Conservation (phyloP, 1,140 invertebrate species). For the Lepidurus packardi region DNA sequence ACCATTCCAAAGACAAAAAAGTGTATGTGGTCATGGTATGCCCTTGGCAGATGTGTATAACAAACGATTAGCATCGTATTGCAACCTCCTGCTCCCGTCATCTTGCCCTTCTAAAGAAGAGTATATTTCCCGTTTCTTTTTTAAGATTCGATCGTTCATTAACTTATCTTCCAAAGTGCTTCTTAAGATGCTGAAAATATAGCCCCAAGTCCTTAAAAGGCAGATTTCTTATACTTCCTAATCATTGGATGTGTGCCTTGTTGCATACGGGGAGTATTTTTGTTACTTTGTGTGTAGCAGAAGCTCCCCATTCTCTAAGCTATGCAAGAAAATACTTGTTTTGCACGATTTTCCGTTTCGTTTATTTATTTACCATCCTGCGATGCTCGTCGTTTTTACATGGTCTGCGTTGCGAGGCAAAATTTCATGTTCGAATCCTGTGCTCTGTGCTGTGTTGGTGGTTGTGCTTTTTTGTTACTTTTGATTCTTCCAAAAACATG, state of each 20-base stretch:
- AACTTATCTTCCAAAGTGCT: constrained; percentile 10
- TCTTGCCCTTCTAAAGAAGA: background rate
- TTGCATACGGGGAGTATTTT: background rate
- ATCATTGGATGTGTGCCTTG: constrained; percentile 4
- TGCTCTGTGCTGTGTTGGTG: constrained; percentile 14
- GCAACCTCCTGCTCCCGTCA: too few relatives aligned
- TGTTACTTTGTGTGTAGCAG: constrained; percentile 2
- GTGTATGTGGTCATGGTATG: background rate
- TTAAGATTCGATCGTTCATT: background rate
- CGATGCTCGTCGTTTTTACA: constrained; percentile 14
- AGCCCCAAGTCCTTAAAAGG: background rate
- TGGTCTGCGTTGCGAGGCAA: background rate
- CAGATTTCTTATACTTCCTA: background rate
- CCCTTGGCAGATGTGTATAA: background rate
- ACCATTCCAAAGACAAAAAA: constrained; percentile 15
- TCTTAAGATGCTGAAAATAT: background rate
- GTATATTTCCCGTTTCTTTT: background rate
- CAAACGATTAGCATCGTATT: background rate
- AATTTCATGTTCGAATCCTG: background rate
- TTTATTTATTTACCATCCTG: constrained; percentile 6
- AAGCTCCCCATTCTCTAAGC: constrained; percentile 9
- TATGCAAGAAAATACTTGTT: background rate
- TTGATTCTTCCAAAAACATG: background rate
- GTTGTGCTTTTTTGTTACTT: constrained; percentile 21
- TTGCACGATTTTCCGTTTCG: background rate